These are phyloP conservation scores for Climacteris rufus DNA, from an alignment of 2,113 vertebrate species.

Conservation along the genomic window DNA sequence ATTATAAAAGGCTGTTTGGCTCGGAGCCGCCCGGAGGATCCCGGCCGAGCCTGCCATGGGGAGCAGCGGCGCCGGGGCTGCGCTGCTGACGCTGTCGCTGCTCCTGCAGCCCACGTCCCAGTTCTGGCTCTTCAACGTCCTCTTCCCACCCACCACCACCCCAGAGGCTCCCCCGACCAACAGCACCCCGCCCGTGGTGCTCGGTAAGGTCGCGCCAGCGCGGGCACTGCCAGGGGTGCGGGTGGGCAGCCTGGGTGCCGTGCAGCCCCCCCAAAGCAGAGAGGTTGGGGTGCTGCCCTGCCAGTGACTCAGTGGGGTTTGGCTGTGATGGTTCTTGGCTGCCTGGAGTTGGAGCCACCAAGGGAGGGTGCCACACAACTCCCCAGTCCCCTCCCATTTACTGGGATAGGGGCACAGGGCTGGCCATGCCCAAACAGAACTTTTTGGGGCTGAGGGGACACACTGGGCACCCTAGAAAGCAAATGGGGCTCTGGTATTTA, in stretches of 20 bases:
- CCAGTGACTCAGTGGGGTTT: fast-evolving
- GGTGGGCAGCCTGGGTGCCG: not conserved
- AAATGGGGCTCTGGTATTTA: not conserved
- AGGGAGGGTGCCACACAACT: not conserved
- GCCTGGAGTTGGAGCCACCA: not conserved
- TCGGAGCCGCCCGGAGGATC: not conserved
- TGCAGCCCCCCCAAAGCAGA: fast-evolving
- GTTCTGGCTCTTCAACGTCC: slow-evolving; percentile 64
- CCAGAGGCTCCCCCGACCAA: slow-evolving; percentile 59
- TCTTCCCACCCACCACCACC: slow-evolving; percentile 58
- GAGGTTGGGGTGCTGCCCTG: fast-evolving
- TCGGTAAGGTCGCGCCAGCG: not conserved
- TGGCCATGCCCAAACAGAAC: not conserved
- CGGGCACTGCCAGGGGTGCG: fast-evolving
- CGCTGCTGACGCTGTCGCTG: not conserved
- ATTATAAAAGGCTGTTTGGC: slow-evolving; percentile 27
- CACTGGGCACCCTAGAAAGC: not conserved
- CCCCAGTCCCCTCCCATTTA: not conserved
- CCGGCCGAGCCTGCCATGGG: slow-evolving; percentile 32
- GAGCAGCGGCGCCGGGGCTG: not conserved
- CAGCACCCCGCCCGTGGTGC: slow-evolving; percentile 52
- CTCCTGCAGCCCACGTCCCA: slow-evolving; percentile 38
- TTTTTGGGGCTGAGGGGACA: not conserved
- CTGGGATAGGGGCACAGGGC: not conserved
- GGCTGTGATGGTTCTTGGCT: not conserved